Evolutionary conservation across 2,888 invertebrate species (phyloP), one percentile per base, ranked within the genome.

Genomic region (Netelia melanura): DNA sequence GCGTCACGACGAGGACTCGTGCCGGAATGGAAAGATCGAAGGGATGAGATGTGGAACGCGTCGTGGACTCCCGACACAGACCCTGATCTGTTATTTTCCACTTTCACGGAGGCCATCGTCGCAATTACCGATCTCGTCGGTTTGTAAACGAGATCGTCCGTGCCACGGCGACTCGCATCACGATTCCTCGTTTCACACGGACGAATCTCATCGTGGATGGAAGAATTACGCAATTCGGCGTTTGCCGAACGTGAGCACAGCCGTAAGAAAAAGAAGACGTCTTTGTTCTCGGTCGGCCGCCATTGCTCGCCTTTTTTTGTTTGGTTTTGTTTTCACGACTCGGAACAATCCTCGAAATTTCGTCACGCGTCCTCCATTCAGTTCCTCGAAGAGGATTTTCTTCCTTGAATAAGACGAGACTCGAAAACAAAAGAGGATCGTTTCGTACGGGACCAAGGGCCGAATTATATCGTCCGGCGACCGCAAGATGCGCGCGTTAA

Each of bases 41-140:
- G 54, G 44, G 56, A 68, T 74, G 65, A 78, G 38, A 54, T 79
- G 72, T 67, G 54, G 75, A 79, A 79, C 74, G 62, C 79, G 48
- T 75, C 43, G 74, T 38, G 14, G 78, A 14, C 11, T 78, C 30
- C 75, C 70, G 71, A 76, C 64, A 65, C 70, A 65, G 65, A 75
- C 56, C 56, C 61, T 44, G 67, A 81, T 77, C 71, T 84, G 75
- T 84, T 78, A 85, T 85, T 79, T 82, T 85, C 71, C 85, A 82
- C 85, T 85, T 85, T 85, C 82, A 79, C 85, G 85, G 71, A 79
- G 78, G 79, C 82, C 85, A 76, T 71, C 65, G 52, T 65, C 61
- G 83, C 79, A 83, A 83, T 83, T 83, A 83, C 80, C 79, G 79
- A 74, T 76, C 76, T 72, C 71, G 65, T 68, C 71, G 81, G 68